phyloP scores from a whole-genome alignment of 2,113 vertebrate genomes.

The Ammodramus savannarum region DNA sequence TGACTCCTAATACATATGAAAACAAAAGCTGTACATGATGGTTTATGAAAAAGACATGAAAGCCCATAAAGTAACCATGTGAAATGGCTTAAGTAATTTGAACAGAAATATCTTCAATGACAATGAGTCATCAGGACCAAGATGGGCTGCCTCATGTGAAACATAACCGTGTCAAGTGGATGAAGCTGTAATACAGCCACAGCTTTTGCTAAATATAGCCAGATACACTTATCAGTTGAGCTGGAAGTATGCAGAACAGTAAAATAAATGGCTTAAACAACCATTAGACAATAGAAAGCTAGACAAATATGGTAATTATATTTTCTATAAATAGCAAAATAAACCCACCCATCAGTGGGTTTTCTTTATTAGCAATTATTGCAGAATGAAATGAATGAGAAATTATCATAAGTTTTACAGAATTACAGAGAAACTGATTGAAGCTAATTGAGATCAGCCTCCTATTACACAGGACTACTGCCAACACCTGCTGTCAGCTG shows the following conservation, averaged over 20 bases:
- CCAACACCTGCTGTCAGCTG: not conserved
- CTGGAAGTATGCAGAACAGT: not conserved
- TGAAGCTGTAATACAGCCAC: not conserved
- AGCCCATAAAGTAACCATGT: not conserved
- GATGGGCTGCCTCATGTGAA: not conserved
- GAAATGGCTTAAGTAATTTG: not conserved
- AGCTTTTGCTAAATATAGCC: not conserved
- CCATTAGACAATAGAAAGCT: not conserved
- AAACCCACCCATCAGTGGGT: not conserved
- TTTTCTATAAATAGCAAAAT: slow-evolving; percentile 19
- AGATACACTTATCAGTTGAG: not conserved
- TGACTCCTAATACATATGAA: not conserved
- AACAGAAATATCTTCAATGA: not conserved
- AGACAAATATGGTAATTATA: not conserved
- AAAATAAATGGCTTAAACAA: not conserved
- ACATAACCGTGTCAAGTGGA: not conserved
- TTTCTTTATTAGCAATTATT: slow-evolving; percentile 17
- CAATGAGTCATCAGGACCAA: not conserved
- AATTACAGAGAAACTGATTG: not conserved
- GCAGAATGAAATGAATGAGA: not conserved
- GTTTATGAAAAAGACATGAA: not conserved
- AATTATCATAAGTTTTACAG: not conserved
- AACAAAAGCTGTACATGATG: not conserved
- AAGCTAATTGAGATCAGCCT: not conserved
- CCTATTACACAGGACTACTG: not conserved